Evolutionary conservation across 1,140 invertebrate species (phyloP), one percentile per base, ranked within the genome.

Genomic region (Achroia grisella): DNA sequence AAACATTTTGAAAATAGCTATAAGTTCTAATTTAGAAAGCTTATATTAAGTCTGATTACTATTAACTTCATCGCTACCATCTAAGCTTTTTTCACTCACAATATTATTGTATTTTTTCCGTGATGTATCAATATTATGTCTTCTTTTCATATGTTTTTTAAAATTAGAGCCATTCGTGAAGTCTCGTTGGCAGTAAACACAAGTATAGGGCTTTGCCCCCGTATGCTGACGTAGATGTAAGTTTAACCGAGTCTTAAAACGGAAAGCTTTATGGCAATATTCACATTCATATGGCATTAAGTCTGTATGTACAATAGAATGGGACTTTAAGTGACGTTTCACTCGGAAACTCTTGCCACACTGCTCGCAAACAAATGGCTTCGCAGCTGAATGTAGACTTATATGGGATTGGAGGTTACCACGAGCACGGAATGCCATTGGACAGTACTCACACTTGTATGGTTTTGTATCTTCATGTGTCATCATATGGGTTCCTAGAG

Each of bases 221-320:
- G 90, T 91, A 52, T 91, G 90, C 36, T 92, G 90, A 39, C 91
- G 73, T 34, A 90, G 71, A 75, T 93, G 92, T 8, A 90, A 78
- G 42, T 90, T 91, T 15, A 92, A 71, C 40, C 91, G 87, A 2
- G 90, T 90, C 67, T 92, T 93, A 62, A 93, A 93, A 33, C 91
- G 84, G 60, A 94, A 94, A 43, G 86, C 77, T 79, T 93, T 93
- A 2, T 90, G 89, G 66, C 92, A 93, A 66, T 90, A 92, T 70
- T 92, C 90, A 66, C 92, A 93, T 12, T 88, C 88, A 50, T 90
- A 93, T 0, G 95, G 95, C 89, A 95, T 95, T 44, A 94, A 92
- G 23, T 95, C 95, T 1, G 95, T 97, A 65, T 97, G 96, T 10
- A 93, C 91, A 44, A 83, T 85, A 1, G 76, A 77, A 43, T 85